phyloP scores from a whole-genome alignment of 2,113 vertebrate species.

The Pterocles orientalis region DNA sequence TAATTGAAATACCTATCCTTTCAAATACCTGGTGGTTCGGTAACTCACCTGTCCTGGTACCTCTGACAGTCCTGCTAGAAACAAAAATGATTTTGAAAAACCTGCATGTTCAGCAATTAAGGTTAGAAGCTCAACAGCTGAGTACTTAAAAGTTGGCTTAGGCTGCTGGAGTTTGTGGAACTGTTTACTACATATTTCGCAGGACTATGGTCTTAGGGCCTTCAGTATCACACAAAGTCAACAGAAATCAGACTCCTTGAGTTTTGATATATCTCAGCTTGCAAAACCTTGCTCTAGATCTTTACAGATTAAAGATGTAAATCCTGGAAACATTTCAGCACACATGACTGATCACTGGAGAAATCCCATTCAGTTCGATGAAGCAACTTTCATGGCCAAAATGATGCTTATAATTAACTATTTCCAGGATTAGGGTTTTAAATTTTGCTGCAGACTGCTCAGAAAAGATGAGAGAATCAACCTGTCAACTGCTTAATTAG shows the following conservation, averaged over 20 bases:
- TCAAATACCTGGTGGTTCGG: not conserved
- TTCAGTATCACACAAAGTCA: not conserved
- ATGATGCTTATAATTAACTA: not conserved
- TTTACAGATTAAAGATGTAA: not conserved
- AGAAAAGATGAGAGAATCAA: conserved; percentile 41
- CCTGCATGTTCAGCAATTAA: not conserved
- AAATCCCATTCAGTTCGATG: not conserved
- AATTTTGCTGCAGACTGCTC: conserved; percentile 37
- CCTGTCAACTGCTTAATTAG: conserved; percentile 17
- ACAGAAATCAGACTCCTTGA: not conserved
- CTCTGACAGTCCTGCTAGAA: not conserved
- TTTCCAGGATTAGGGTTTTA: not conserved
- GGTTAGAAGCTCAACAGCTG: not conserved
- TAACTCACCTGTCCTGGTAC: not conserved
- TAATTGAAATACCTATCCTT: not conserved
- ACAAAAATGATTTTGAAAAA: not conserved
- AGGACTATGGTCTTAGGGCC: not conserved
- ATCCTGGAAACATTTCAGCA: not conserved
- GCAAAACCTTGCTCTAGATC: not conserved
- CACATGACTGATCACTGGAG: not conserved
- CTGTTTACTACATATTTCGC: not conserved
- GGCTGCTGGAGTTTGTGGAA: not conserved
- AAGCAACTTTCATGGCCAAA: not conserved
- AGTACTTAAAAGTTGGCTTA: not conserved
- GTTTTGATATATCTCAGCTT: not conserved